Conservation (phyloP, 2,797 vertebrate genomes). For the Erpetoichthys calabaricus region DNA sequence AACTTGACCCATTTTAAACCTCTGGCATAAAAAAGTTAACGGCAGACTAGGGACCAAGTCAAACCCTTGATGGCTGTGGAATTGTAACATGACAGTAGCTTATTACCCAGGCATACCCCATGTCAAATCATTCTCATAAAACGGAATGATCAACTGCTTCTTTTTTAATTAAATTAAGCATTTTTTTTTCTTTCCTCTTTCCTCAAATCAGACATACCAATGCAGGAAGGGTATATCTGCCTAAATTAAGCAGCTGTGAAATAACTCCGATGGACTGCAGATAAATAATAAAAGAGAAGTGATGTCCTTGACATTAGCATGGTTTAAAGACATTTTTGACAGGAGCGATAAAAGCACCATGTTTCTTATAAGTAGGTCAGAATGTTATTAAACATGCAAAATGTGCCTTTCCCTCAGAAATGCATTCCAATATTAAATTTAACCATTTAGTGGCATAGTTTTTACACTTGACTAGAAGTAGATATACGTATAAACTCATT, state of each 20-base stretch:
- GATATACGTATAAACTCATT: no score
- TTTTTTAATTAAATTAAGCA: slow-evolving; percentile 22
- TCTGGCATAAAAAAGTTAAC: slow-evolving; percentile 7
- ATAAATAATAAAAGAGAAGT: slow-evolving; percentile 47
- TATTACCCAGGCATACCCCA: neutral
- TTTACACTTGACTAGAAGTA: no score
- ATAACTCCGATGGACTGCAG: slow-evolving; percentile 34
- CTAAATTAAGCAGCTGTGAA: slow-evolving; percentile 31
- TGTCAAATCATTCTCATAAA: slow-evolving; percentile 22
- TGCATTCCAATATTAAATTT: no score
- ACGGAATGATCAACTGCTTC: slow-evolving; percentile 17
- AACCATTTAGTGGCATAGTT: no score
- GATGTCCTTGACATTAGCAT: slow-evolving; percentile 41
- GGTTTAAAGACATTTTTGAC: slow-evolving; percentile 30
- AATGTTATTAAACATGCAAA: slow-evolving; percentile 35
- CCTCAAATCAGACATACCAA: slow-evolving; percentile 13
- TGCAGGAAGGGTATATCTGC: slow-evolving; percentile 29
- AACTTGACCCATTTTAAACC: slow-evolving; percentile 5
- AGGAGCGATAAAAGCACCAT: slow-evolving; percentile 36
- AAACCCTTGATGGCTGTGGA: neutral
- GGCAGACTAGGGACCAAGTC: neutral
- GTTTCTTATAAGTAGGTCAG: slow-evolving; percentile 41
- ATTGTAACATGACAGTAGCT: neutral
- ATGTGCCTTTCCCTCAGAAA: no score
- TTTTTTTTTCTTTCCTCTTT: slow-evolving; percentile 11